These are phyloP conservation scores for Dioctria rufipes DNA, from an alignment of 2,888 invertebrate species.

Conservation along the genomic window DNA sequence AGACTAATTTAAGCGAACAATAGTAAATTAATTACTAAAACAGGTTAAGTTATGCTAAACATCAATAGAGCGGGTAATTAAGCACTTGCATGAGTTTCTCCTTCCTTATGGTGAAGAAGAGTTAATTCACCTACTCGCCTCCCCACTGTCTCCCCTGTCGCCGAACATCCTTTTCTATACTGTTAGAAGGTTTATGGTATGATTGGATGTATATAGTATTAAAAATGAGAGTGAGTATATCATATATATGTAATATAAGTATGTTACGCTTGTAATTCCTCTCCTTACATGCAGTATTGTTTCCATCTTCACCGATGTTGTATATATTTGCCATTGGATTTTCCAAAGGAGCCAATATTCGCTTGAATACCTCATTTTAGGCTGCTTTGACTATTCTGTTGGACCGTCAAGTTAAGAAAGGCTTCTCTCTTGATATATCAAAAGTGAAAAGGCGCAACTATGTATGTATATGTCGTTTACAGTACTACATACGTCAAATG, in stretches of 20 bases:
- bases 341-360: constrained; percentile 36
- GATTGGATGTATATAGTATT: background rate
- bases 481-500: background rate
- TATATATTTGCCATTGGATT: constrained; percentile 40
- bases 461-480: background rate
- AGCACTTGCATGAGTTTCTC: constrained; percentile 61
- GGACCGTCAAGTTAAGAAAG: constrained; percentile 29
- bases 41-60: constrained; percentile 69
- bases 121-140: constrained; percentile 10
- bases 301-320: constrained; percentile 37
- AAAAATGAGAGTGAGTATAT: background rate
- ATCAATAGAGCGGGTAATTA: constrained; percentile 64
- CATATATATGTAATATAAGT: too few species aligned
- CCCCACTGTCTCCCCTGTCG: background rate
- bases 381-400: constrained; percentile 26
- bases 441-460: constrained; percentile 39
- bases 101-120: constrained; percentile 25
- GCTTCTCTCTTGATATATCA: constrained; percentile 27
- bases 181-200: background rate
- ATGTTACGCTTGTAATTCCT: background rate
- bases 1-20: constrained; percentile 70
- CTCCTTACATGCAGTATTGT: constrained; percentile 34
- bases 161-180: background rate
- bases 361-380: constrained; percentile 50
- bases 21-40: constrained; percentile 70